Evolutionary conservation across 2,797 vertebrate genomes (phyloP), one percentile per base, ranked within the genome.

Genomic region (Hephaestus fuliginosus): DNA sequence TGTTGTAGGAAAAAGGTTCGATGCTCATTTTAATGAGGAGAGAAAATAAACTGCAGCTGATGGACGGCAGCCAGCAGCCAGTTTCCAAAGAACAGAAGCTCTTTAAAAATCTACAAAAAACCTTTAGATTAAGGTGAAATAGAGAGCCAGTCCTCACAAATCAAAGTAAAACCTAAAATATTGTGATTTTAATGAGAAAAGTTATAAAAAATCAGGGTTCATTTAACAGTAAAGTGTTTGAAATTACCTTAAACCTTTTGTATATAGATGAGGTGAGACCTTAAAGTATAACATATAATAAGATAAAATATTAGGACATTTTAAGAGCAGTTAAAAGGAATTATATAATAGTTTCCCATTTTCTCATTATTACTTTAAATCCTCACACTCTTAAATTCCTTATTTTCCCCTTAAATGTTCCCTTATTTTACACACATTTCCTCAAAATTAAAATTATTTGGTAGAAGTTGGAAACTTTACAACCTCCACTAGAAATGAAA

Each of bases 21-120:
- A 62, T 73, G 80, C 74, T 82, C 74, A 71, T 82, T 82, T 81
- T 72, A 68, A 76, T 62, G 69, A 73, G 33, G 56, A 69, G 55
- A 55, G 74, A 73, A 73, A 51, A 48, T 62, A 55, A 77, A 58
- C 20, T 65, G 61, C 67, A 71, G 74, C 62, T 67, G 74, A 67
- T 81, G 80, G 74, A 55, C 18, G 41, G 14, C 53, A 44, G 78
- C 72, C 79, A 71, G 79, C 60, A 28, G 36, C 44, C n/a, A 5
- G 11, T 20, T 39, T 53, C 64, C 44, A 52, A 56, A 33, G 8
- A 52, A 60, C 41, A 68, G 43, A 43, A 55, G 9, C 14, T 33
- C 25, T 17, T 61, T 39, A 22, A 11, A 62, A 48, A 22, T 0
- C 44, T 17, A 41, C 60, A 18, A 7, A 48, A 62, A 72, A 18